A percentile compares a stretch with the other conserved stretches of the same genome.
Conservation (phyloP, 37 sponge, comb jelly and placozoan species). For the Bolinopsis microptera region DNA sequence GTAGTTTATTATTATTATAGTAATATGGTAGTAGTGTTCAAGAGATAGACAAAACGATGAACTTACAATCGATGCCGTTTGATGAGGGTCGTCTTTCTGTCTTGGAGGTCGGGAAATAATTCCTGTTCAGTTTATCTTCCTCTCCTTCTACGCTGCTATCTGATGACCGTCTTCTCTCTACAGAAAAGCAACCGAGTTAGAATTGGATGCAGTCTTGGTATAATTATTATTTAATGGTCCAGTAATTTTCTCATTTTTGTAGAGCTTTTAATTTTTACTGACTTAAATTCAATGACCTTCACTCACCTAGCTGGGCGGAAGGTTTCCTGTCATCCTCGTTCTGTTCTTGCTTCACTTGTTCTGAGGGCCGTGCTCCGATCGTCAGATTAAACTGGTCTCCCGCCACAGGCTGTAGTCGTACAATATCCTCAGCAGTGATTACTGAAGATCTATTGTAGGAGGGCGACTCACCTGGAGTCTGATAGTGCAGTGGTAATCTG, state of each 20-base stretch:
- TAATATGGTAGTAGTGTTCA: no score
- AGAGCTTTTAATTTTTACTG: neutral
- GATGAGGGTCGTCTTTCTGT: neutral
- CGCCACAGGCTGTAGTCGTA: constrained; percentile 5
- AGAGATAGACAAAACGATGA: neutral
- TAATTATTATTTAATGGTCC: neutral
- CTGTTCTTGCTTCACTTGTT: neutral
- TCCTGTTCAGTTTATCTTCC: constrained; percentile 9
- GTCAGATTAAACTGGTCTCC: neutral
- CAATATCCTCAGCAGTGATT: constrained; percentile 5
- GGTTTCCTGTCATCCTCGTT: neutral
- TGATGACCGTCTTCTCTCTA: constrained; percentile 16
- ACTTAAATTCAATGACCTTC: no score
- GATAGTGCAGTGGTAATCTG: neutral
- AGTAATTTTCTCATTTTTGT: neutral
- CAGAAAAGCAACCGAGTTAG: neutral
- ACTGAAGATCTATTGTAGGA: neutral
- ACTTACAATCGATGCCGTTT: constrained; percentile 23
- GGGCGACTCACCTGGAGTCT: neutral
- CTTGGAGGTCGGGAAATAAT: neutral
- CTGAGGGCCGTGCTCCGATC: neutral
- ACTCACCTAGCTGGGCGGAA: neutral
- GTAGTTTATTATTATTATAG: no score
- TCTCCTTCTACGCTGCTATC: constrained; percentile 19
- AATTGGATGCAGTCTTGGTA: neutral